These are phyloP conservation scores for Notiomystis cincta DNA, from an alignment of 2,113 vertebrate genomes.

Conservation along the genomic window DNA sequence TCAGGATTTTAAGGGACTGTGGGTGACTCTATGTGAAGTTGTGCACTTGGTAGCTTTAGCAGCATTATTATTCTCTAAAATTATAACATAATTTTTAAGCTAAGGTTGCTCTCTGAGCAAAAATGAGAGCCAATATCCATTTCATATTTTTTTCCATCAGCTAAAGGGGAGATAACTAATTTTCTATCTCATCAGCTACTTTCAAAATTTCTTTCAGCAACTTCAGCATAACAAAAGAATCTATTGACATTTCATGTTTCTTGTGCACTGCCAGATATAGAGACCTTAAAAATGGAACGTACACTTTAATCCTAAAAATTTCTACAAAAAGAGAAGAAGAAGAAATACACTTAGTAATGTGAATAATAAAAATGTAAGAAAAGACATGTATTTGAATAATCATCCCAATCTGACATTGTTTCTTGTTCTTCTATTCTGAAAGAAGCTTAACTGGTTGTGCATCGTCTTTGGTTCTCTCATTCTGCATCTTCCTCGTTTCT, in stretches of 20 bases:
- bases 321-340: not conserved
- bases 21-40: not conserved
- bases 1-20: not conserved
- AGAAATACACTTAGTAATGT: not conserved
- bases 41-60: not conserved
- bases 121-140: not conserved
- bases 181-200: not conserved
- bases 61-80: not conserved
- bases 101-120: not conserved
- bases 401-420: not conserved
- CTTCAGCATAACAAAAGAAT: not conserved
- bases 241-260: not conserved
- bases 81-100: not conserved
- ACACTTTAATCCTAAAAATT: not conserved
- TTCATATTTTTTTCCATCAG: not conserved
- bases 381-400: not conserved
- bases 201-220: not conserved
- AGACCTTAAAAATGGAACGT: not conserved
- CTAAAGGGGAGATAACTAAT: not conserved
- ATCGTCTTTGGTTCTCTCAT: not conserved
- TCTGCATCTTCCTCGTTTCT: not conserved
- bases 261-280: not conserved
- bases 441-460: not conserved
- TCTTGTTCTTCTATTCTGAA: not conserved
- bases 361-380: not conserved